phyloP scores from a whole-genome alignment of 2,888 invertebrate species.

The Plebejus melissa region DNA sequence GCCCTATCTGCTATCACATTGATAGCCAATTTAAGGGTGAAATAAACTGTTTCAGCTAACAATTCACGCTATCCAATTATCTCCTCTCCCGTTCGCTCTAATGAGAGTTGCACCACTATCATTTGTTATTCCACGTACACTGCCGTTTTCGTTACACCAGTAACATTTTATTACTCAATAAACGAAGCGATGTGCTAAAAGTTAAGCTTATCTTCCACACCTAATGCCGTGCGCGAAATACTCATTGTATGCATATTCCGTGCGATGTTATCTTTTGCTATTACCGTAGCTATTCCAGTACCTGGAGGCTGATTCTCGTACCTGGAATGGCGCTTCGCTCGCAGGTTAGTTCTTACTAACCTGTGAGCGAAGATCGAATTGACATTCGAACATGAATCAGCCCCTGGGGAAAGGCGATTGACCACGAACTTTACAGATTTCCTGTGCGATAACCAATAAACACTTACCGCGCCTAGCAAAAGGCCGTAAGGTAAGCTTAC shows the following conservation, averaged over 20 bases:
- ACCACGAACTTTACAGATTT: background rate
- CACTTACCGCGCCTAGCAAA: too few species aligned
- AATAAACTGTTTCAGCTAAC: constrained; percentile 31
- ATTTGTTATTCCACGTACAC: constrained; percentile 28
- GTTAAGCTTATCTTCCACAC: constrained; percentile 31
- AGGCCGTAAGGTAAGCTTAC: too few species aligned
- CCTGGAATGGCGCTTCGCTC: background rate
- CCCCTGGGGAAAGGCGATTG: too few species aligned
- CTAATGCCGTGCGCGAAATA: constrained; percentile 28
- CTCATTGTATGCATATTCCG: constrained; percentile 34
- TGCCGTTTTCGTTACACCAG: constrained; percentile 30
- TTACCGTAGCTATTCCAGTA: constrained; percentile 32
- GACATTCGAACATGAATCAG: background rate
- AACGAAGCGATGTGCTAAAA: constrained; percentile 31
- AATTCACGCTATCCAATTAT: constrained; percentile 36
- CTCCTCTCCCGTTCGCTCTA: constrained; percentile 28
- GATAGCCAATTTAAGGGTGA: constrained; percentile 31
- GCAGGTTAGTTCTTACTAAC: background rate
- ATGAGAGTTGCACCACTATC: constrained; percentile 27
- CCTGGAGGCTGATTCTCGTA: constrained; percentile 13
- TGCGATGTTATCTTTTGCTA: constrained; percentile 35
- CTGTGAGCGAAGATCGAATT: background rate
- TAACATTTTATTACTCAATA: constrained; percentile 30
- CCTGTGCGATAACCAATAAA: too few species aligned
- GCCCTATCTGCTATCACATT: constrained; percentile 14